Conservation (phyloP, 2,113 vertebrate species). For the Tetraodon nigroviridis region DNA sequence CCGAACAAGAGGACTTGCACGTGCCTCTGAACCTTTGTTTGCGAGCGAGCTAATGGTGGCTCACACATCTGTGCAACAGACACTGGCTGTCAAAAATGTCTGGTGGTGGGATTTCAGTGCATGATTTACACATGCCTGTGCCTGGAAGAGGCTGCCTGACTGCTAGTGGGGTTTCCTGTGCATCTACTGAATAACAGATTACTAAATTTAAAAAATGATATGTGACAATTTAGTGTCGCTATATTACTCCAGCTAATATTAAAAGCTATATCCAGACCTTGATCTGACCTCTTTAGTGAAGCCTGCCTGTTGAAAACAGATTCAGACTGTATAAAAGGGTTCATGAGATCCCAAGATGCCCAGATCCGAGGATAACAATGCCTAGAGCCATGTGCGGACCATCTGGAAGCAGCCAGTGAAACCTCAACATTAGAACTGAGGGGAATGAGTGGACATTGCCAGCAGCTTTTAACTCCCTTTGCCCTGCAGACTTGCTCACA, state of each 20-base stretch:
- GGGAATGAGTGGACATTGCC: not conserved
- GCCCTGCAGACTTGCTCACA: not conserved
- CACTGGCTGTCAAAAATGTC: not conserved
- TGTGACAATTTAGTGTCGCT: not conserved
- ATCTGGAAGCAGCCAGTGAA: not conserved
- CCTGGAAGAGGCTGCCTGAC: no score
- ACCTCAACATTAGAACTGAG: conserved; percentile 1
- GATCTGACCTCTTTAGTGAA: no score
- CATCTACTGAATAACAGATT: not conserved
- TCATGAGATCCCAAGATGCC: not conserved
- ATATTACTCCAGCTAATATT: no score
- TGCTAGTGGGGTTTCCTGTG: no score
- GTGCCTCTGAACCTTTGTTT: conserved; percentile 6
- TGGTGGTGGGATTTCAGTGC: not conserved
- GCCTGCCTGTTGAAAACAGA: not conserved
- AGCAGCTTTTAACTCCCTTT: not conserved
- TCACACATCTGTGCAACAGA: conserved; percentile 19
- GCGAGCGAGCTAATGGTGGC: conserved; percentile 10
- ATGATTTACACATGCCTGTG: no score
- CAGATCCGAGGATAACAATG: not conserved
- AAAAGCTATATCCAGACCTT: no score
- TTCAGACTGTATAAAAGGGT: not conserved
- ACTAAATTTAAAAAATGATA: not conserved
- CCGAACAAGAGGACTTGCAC: not conserved
- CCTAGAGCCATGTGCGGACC: not conserved